Evolutionary conservation across 2,797 vertebrate species (phyloP).

Genomic region (Lateolabrax maculatus): DNA sequence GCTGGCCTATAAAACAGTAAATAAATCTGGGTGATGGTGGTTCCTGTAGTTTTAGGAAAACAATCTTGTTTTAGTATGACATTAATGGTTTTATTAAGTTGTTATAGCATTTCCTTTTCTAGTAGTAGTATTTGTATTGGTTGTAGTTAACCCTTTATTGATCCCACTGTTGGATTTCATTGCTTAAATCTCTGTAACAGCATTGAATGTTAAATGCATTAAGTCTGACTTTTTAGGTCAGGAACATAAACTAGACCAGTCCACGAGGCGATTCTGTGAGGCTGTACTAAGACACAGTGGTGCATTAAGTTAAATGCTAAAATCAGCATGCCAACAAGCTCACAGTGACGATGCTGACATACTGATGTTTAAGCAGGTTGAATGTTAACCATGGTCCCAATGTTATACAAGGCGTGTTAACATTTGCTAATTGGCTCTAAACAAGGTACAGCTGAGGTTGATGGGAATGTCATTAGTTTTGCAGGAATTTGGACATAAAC

Average conservation of each 20-base stretch:
- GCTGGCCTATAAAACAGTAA: not conserved
- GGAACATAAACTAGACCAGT: not conserved
- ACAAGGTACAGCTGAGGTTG: not conserved
- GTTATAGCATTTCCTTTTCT: not conserved
- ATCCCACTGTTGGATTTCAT: not conserved
- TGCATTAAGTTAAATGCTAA: too few species aligned
- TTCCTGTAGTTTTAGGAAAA: constrained; percentile 4
- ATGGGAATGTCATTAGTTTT: not conserved
- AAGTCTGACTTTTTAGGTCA: not conserved
- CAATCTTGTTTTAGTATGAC: constrained; percentile 9
- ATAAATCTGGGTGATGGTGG: not conserved
- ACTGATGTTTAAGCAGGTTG: not conserved
- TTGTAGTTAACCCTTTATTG: not conserved
- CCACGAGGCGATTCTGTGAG: not conserved
- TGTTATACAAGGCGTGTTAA: not conserved
- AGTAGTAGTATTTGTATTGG: not conserved
- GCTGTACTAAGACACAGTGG: not conserved
- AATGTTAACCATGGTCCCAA: not conserved
- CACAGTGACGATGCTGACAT: not conserved
- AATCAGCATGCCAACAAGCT: not conserved
- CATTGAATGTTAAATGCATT: not conserved
- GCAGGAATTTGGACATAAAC: not conserved
- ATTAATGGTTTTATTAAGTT: not conserved
- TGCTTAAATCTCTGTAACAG: not conserved
- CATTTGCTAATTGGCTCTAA: not conserved